Evolutionary conservation across 37 sponge, comb jelly and placozoan genomes (phyloP).

Genomic region (Bolinopsis microptera): DNA sequence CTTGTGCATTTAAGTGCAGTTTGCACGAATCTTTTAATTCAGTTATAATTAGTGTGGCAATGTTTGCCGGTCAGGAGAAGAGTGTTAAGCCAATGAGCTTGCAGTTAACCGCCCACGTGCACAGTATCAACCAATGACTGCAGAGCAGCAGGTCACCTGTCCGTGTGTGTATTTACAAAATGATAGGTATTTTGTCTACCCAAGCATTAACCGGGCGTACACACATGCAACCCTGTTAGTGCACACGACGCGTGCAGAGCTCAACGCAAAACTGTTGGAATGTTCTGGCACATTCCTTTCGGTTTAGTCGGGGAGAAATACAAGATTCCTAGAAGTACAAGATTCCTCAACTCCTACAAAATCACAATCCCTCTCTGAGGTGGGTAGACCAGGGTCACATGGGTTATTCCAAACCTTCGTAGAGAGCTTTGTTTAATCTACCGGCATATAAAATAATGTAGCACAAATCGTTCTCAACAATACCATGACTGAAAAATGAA

Average conservation of each 20-base stretch:
- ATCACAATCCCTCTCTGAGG: too few relatives aligned
- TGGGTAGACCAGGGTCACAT: too few relatives aligned
- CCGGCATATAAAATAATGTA: too few relatives aligned
- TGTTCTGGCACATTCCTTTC: too few relatives aligned
- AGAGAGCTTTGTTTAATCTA: too few relatives aligned
- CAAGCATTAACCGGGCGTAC: neutral
- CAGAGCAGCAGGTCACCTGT: neutral
- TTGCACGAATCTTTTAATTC: neutral
- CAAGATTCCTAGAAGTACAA: too few relatives aligned
- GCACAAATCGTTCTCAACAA: too few relatives aligned
- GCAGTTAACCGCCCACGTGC: neutral
- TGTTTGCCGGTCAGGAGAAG: neutral
- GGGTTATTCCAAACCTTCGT: too few relatives aligned
- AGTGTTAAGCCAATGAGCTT: neutral
- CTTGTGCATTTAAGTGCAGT: neutral
- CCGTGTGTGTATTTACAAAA: neutral
- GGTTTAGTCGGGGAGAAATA: too few relatives aligned
- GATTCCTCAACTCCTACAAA: too few relatives aligned
- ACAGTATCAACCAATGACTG: neutral
- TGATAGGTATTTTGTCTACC: neutral
- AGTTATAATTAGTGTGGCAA: neutral
- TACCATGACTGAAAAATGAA: too few relatives aligned
- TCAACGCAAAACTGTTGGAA: too few relatives aligned
- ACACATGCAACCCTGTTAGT: neutral
- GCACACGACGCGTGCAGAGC: neutral